These are phyloP conservation scores for Hippoglossus hippoglossus DNA, from an alignment of 2,797 vertebrate genomes.

Conservation along the genomic window DNA sequence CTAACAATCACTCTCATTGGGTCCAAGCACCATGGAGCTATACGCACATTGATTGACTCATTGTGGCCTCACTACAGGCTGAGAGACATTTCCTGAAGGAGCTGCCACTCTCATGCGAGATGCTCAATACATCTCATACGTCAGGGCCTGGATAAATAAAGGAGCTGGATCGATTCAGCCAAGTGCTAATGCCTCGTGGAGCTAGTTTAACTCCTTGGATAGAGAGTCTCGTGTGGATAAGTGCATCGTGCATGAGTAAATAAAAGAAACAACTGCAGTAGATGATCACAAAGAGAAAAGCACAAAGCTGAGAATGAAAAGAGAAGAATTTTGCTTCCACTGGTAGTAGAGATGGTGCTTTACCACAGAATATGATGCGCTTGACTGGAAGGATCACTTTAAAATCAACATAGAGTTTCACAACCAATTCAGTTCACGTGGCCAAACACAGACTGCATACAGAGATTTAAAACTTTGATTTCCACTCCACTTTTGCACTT, in stretches of 20 bases:
- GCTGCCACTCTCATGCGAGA: conserved; percentile 20
- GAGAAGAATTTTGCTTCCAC: too few relatives aligned
- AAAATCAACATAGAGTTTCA: not conserved
- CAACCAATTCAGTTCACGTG: not conserved
- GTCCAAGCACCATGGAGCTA: conserved; percentile 5
- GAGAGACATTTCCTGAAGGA: conserved; percentile 23
- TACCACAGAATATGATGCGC: not conserved
- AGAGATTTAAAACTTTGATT: not conserved
- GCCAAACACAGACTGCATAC: conserved; percentile 10
- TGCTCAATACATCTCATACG: conserved; percentile 50
- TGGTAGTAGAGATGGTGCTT: too few relatives aligned
- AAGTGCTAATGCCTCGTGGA: too few relatives aligned
- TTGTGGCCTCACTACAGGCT: conserved; percentile 9
- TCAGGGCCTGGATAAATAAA: conserved; percentile 34
- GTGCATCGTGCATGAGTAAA: too few relatives aligned
- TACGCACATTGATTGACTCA: conserved; percentile 16
- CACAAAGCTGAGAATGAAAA: too few relatives aligned
- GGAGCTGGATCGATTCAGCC: conserved; percentile 16
- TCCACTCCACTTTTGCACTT: conserved; percentile 2
- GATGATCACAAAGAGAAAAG: too few relatives aligned
- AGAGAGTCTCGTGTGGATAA: too few relatives aligned
- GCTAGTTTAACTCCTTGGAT: too few relatives aligned
- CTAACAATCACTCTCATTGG: not conserved
- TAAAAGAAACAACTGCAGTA: too few relatives aligned
- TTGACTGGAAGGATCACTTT: not conserved